phyloP scores from a whole-genome alignment of 92 coral and sea anemone species.

The Heliopora coerulea region DNA sequence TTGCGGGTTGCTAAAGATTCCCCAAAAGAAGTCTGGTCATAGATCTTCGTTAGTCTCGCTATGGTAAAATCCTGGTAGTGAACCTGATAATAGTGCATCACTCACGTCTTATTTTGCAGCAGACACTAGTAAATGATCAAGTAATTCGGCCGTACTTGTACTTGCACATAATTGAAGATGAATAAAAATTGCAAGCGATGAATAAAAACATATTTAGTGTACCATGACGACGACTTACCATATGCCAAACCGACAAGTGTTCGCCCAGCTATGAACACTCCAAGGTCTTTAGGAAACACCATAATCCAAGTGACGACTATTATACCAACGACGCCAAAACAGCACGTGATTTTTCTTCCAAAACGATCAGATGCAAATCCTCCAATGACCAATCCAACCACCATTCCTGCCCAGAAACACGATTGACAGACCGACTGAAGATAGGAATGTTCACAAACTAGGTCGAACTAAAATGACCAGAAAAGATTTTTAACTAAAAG shows the following conservation, averaged over 20 bases:
- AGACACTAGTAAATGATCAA: too few relatives aligned
- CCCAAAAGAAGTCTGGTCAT: too few relatives aligned
- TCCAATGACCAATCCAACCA: conserved; percentile 24
- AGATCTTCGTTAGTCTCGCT: too few relatives aligned
- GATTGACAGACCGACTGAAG: conserved; percentile 31
- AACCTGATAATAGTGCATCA: too few relatives aligned
- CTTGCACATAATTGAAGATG: too few relatives aligned
- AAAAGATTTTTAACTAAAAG: too few relatives aligned
- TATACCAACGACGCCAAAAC: conserved; percentile 9
- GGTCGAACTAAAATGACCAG: conserved; percentile 39
- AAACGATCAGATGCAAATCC: conserved; percentile 29
- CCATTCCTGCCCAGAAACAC: conserved; percentile 32
- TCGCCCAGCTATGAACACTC: conserved; percentile 31
- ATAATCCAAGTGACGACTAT: conserved; percentile 31
- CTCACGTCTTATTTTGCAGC: too few relatives aligned
- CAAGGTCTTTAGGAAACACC: conserved; percentile 33
- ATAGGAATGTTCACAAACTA: conserved; percentile 29
- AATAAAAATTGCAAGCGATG: too few relatives aligned
- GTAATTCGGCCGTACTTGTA: too few relatives aligned
- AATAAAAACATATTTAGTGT: too few relatives aligned
- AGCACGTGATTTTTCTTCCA: conserved; percentile 29
- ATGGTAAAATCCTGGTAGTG: too few relatives aligned
- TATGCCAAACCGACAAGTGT: conserved; percentile 18
- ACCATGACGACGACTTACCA: background rate
- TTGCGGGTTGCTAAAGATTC: too few relatives aligned